Base-by-base conservation (phyloP, 2,888 invertebrate species). In the Coelopa pilipes region DNA sequence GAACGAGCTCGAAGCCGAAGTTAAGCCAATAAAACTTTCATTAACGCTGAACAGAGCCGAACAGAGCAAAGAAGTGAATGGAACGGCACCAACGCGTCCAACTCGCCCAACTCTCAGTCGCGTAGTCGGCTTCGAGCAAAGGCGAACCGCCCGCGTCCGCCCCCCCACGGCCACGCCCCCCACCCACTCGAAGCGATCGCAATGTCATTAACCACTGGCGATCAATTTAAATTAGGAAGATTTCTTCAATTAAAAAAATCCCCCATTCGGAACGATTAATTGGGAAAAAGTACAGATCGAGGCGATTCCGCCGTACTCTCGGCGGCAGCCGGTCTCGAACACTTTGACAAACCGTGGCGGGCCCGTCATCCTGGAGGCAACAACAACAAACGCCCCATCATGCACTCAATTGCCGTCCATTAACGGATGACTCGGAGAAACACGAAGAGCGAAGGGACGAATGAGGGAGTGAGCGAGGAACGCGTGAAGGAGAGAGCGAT, bases 201-300 rank as follows among this genome's bases (percentile, higher is more conserved):
- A 74, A 74, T 71, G 70, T 74, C 71, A 74, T 76, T 76, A 57
- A 75, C 67, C 76, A 72, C 68, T 73, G 75, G 72, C 76, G 76
- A 77, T 78, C 74, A 76, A 77, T 77, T 75, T 75, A 75, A 78
- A 77, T 76, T 78, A 76, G 76, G 76, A 78, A 76, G 76, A 77
- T 78, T 79, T 79, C 67, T 76, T 79, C 70, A 78, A 77, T 78
- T 77, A 68, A 77, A 77, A 77, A 79, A 78, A 76, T 77, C 77
- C 75, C 75, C 75, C 75, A 76, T 74, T 76, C 71, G 75, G 74
- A 75, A 71, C 74, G 78, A 79, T 78, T 78, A 76, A 77, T 72
- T 78, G 50, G 67, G 15, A 73, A 75, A 75, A 66, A 74, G 59
- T 34, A 74, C 65, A 63, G 55, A 55, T 24, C 24, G n/a, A 63